Evolutionary conservation across 2,113 vertebrate species (phyloP).

Genomic region (Lonchura striata): DNA sequence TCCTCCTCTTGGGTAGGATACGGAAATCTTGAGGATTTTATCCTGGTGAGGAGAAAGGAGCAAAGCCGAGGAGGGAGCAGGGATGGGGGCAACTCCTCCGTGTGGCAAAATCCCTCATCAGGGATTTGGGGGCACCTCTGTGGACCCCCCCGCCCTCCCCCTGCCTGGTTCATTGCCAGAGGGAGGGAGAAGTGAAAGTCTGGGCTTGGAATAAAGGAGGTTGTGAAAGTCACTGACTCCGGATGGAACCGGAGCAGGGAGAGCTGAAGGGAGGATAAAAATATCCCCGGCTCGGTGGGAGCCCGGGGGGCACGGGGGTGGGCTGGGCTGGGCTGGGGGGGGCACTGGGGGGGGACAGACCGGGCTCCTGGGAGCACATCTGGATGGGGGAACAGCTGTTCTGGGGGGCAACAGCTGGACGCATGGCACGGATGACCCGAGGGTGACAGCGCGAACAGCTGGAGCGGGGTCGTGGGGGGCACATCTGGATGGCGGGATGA

Average conservation of each 20-base stretch:
- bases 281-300: neutral
- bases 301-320: neutral
- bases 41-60: neutral
- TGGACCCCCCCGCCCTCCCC: neutral
- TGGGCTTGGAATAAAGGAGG: neutral
- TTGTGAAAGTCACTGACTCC: neutral
- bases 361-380: neutral
- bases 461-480: neutral
- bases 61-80: neutral
- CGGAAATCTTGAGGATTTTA: neutral
- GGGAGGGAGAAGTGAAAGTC: neutral
- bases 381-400: neutral
- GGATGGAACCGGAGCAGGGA: neutral
- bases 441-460: neutral
- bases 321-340: neutral
- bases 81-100: neutral
- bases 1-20: neutral
- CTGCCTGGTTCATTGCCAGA: rapidly evolving
- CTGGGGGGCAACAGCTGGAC: neutral
- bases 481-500: neutral
- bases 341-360: neutral
- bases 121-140: neutral
- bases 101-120: rapidly evolving
- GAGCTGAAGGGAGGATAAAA: constrained; percentile 1
- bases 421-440: neutral